Evolutionary conservation across 2,888 invertebrate species (phyloP).

Genomic region (Carterocephalus palaemon): DNA sequence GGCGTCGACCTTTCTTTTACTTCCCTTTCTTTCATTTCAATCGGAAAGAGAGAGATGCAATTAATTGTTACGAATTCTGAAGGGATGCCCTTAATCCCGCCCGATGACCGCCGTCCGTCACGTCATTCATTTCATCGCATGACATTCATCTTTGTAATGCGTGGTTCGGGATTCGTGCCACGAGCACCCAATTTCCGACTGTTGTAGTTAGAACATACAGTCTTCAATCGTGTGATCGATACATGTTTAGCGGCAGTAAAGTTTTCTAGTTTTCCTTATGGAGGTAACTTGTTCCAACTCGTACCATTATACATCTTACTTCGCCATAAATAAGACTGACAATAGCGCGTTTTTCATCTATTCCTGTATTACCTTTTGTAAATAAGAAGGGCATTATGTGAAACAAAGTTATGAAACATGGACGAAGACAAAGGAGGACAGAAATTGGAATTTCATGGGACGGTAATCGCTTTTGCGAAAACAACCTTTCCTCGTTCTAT

Average conservation of each 20-base stretch:
- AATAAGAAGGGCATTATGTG: constrained; percentile 1
- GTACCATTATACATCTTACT: constrained; percentile 1
- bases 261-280: constrained; percentile 18
- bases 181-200: constrained; percentile 9
- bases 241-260: neutral
- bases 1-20: neutral
- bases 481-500: constrained; percentile 6
- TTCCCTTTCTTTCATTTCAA: constrained; percentile 3
- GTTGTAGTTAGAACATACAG: constrained; percentile 4
- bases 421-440: constrained; percentile 5
- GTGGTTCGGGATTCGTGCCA: constrained; percentile 2
- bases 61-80: constrained; percentile 13
- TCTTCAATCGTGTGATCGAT: neutral
- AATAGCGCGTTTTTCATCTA: neutral
- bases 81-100: constrained; percentile 27
- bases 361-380: constrained; percentile 5
- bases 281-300: neutral
- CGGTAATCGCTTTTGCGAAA: constrained; percentile 4
- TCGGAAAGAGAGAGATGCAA: constrained; percentile 10
- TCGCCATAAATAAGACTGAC: constrained; percentile 9
- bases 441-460: constrained; percentile 6
- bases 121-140: constrained; percentile 23
- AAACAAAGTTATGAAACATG: constrained; percentile 19
- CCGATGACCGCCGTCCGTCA: constrained; percentile 21
- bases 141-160: constrained; percentile 24